Percentiles rank a stretch among this genome's conserved stretches.
phyloP scores from a whole-genome alignment of 2,113 vertebrate species.

The Rhinolophus ferrumequinum region DNA sequence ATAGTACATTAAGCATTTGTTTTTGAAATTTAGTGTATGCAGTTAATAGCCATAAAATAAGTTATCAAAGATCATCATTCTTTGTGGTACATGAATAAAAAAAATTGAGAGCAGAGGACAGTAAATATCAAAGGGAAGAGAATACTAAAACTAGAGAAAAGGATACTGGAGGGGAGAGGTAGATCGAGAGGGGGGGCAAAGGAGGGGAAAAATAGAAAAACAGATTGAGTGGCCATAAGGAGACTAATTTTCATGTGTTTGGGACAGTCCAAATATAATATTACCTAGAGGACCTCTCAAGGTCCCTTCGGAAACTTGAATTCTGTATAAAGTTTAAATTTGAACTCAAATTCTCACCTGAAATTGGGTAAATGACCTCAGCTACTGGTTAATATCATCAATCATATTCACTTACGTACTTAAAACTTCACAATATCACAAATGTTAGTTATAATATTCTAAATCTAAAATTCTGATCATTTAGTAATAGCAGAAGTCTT shows the following conservation, averaged over 20 bases:
- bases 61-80: neutral
- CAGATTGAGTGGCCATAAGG: neutral
- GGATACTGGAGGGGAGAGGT: neutral
- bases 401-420: neutral
- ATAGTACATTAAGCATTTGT: neutral
- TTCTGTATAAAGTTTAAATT: neutral
- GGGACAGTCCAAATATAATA: neutral
- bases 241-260: conserved; percentile 2
- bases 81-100: neutral
- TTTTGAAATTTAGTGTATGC: neutral
- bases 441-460: neutral
- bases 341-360: neutral
- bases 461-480: neutral
- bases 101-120: neutral
- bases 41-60: neutral
- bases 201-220: neutral
- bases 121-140: neutral
- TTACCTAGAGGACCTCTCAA: neutral
- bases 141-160: neutral
- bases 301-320: neutral
- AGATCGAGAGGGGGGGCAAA: neutral
- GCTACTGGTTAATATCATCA: neutral
- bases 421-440: conserved; percentile 18
- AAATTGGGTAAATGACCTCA: neutral
- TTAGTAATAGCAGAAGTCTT: neutral